Evolutionary conservation across 1,140 invertebrate species (phyloP), one percentile per base, ranked within the genome.

Genomic region (Lasioglossum baleicum): DNA sequence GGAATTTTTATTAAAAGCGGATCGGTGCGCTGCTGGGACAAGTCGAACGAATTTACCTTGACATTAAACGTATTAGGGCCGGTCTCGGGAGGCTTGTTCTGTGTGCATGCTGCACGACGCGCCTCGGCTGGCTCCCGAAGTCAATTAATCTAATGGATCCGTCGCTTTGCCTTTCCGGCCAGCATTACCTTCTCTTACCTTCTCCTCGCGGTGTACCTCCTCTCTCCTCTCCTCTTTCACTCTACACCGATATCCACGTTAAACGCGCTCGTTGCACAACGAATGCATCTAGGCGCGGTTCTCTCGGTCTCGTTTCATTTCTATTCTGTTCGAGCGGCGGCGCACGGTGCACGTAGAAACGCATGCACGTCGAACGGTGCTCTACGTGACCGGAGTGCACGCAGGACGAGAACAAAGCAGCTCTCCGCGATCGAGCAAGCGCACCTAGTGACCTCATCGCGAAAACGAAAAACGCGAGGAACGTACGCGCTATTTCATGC

Each of bases 61-160:
- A 78, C 76, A 22, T 65, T 78, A 65, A 31, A 64, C 26, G 53
- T 78, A 72, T 56, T 51, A 77, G 44, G 8, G 7, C 40, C 51
- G 53, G 17, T 64, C 40, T 40, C 58, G 2, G 35, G 70, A 72
- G 67, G 40, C 51, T 79, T 67, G 63, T 66, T 63, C 53, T 17
- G 20, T 42, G 22, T 42, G 22, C 56, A 58, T 67, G 60, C 77
- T 82, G 73, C 48, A 60, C 20, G 35, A 64, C 73, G 75, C 66
- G 78, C 65, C 80, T 13, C 10, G 13, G 44, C 44, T 13, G 44
- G 11, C 44, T 80, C 82, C 66, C 73, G 78, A 86, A 84, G 84
- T 75, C 87, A 86, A 86, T 88, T 87, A 87, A 87, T 86, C 56
- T 84, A 86, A 88, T 88, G 84, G 84, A 84, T 74, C 69, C 75